Percentiles rank a stretch among this genome's conserved stretches.
phyloP scores from a whole-genome alignment of 2,113 vertebrate genomes.

The Chlamydotis undulata region DNA sequence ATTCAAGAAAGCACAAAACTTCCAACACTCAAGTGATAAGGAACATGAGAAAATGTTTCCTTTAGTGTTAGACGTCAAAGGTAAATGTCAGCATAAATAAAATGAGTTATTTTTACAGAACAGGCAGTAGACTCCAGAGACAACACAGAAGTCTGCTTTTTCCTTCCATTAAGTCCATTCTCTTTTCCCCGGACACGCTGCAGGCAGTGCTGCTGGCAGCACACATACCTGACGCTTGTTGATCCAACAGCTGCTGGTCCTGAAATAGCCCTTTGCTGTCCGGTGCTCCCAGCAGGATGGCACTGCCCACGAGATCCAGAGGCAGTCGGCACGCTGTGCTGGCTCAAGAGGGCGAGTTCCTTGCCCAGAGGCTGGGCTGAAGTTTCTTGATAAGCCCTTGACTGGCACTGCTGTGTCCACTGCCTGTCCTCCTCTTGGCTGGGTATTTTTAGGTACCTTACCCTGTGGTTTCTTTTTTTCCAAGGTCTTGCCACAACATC shows the following conservation, averaged over 20 bases:
- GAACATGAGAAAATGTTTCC: background rate
- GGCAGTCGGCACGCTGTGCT: background rate
- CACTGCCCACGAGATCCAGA: background rate
- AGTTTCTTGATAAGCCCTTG: background rate
- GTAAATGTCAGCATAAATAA: background rate
- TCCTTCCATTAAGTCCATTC: background rate
- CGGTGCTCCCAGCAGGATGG: background rate
- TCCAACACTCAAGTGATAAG: background rate
- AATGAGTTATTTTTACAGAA: background rate
- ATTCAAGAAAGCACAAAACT: background rate
- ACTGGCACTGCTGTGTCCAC: background rate
- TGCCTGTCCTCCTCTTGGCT: slow-evolving; percentile 31
- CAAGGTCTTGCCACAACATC: background rate
- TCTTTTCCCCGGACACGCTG: background rate
- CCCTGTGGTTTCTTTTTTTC: slow-evolving; percentile 37
- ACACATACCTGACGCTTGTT: background rate
- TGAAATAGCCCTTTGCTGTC: background rate
- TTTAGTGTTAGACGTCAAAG: background rate
- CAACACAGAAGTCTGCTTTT: background rate
- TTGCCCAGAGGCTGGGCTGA: background rate
- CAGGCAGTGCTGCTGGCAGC: background rate
- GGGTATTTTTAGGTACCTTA: slow-evolving; percentile 62
- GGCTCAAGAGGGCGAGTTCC: background rate
- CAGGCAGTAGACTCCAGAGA: background rate
- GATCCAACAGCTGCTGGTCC: background rate